Base-by-base conservation (phyloP, 2,888 invertebrate genomes). In the Neoitamus cyanurus region DNA sequence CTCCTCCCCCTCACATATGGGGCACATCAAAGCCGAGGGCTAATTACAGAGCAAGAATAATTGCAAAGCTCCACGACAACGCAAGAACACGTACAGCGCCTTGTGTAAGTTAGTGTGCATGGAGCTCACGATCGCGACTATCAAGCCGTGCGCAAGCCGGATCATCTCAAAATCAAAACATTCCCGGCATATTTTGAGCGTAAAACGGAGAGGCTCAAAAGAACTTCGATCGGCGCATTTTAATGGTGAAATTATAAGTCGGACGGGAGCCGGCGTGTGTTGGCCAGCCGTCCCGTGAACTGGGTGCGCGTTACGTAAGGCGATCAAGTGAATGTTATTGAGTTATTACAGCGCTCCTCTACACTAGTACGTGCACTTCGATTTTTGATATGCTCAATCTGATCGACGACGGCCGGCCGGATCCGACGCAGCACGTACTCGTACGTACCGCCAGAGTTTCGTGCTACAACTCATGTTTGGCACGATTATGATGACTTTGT, bases 311-410 rank as follows among this genome's bases (percentile, higher is more conserved):
- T 78, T 78, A 78, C 42, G 42, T 78, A 58, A 78, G 28, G 7
- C 15, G 48, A 78, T 78, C 78, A 30, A 48, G 78, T 31, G 48
- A 58, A 48, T 31, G 78, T 78, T 78, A 78, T 78, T 78, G 78
- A 78, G 20, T 58, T 31, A 78, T 48, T 78, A 48, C 31, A 58
- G 25, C 11, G 42, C 28, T 75, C 58, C 58, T 37, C 42, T 75
- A 25, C 42, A 13, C 25, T n/a, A 11, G 58, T 78, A 78, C 48
- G 46, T 78, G 78, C 48, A n/a, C 58, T 46, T 34, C 34, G 34
- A 20, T 30, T 70, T 70, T 70, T 31, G 58, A 78, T 75, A 75
- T 28, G 42, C 25, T 75, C 73, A 25, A 58, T 58, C 58, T n/a
- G n/a, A 42, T 42, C 42, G 42, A 42, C 4, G 42, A n/a, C 42